Conservation (phyloP, 1,140 invertebrate genomes). For the Drosophila repletoides region DNA sequence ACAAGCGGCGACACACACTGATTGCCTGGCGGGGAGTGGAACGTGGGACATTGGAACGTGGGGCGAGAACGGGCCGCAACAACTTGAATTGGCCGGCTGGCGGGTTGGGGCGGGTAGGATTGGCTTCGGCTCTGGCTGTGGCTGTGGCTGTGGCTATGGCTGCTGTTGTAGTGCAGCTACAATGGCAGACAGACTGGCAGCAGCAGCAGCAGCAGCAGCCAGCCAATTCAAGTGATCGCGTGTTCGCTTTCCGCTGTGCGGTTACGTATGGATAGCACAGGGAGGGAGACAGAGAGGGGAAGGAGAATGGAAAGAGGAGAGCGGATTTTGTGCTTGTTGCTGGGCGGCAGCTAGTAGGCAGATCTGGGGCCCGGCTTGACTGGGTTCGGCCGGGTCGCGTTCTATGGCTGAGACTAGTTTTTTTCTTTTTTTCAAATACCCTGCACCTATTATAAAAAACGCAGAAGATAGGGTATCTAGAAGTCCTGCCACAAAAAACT, state of each 20-base stretch:
- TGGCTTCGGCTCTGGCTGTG: no score
- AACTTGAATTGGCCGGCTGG: conserved; percentile 44
- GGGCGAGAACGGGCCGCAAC: background rate
- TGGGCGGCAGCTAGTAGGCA: conserved; percentile 69
- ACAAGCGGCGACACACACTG: conserved; percentile 28
- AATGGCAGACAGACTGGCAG: conserved; percentile 53
- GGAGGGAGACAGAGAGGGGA: background rate
- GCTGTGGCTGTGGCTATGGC: no score
- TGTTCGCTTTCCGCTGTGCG: conserved; percentile 60
- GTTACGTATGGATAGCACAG: conserved; percentile 5
- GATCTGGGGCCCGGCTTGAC: conserved; percentile 7
- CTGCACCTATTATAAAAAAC: background rate
- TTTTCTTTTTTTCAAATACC: conserved; percentile 40
- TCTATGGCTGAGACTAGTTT: conserved; percentile 47
- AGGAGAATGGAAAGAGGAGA: no score
- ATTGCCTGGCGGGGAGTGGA: conserved; percentile 32
- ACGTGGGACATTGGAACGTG: background rate
- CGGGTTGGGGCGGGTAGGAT: background rate
- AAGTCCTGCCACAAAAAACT: no score
- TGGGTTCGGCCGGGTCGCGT: background rate
- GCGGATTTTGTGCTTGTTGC: conserved; percentile 56
- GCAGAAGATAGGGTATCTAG: no score
- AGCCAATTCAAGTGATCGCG: conserved; percentile 59
- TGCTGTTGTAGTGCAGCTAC: conserved; percentile 5
- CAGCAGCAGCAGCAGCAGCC: conserved; percentile 13